Evolutionary conservation across 2,113 vertebrate genomes (phyloP).

Genomic region (Laterallus jamaicensis): DNA sequence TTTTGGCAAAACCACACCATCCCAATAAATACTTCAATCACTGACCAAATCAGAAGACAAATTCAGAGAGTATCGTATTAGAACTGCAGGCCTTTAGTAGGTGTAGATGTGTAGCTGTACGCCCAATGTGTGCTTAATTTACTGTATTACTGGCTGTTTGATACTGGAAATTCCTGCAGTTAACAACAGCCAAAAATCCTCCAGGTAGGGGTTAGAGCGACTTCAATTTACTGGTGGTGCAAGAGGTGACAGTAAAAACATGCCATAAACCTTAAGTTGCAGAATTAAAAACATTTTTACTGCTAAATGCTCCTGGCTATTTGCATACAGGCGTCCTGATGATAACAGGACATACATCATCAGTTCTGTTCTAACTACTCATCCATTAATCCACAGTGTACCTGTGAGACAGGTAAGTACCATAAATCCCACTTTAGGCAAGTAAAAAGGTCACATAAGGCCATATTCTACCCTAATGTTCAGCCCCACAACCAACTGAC

Average conservation of each 20-base stretch:
- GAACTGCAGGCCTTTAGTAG: slow-evolving; percentile 11
- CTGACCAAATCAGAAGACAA: slow-evolving; percentile 43
- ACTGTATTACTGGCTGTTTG: not conserved
- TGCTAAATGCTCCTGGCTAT: not conserved
- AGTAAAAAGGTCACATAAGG: not conserved
- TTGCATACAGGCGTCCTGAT: not conserved
- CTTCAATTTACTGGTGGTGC: not conserved
- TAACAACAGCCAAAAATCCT: not conserved
- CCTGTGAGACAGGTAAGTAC: not conserved
- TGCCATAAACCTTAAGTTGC: not conserved
- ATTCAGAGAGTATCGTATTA: slow-evolving; percentile 1
- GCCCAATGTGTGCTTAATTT: not conserved
- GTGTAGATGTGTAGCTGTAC: not conserved
- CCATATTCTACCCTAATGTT: not conserved
- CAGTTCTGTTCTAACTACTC: not conserved
- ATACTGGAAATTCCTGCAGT: not conserved
- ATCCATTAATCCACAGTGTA: not conserved
- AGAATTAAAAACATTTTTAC: not conserved
- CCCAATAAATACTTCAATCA: slow-evolving; percentile 48
- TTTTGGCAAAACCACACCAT: slow-evolving; percentile 52
- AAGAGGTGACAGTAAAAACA: not conserved
- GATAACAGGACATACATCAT: not conserved
- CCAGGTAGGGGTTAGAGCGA: not conserved
- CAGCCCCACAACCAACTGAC: not conserved
- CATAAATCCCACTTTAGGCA: not conserved